Evolutionary conservation across 2,113 vertebrate genomes (phyloP).

Genomic region (Pimephales promelas): DNA sequence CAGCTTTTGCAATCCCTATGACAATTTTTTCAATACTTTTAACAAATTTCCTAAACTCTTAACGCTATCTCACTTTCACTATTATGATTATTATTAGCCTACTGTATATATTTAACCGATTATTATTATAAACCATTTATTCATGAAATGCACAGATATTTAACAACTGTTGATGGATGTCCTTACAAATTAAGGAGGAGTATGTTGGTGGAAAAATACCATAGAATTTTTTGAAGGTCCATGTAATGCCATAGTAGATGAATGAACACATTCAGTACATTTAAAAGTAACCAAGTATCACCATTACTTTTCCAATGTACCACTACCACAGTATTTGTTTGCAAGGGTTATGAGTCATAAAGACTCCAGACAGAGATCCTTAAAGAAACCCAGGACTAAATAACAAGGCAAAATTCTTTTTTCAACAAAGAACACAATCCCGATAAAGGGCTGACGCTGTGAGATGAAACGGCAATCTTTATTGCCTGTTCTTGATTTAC

Average conservation of each 20-base stretch:
- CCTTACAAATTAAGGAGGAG: too few species aligned
- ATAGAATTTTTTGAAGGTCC: not conserved
- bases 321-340: not conserved
- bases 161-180: not conserved
- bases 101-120: too few species aligned
- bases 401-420: constrained; percentile 22
- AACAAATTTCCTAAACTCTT: too few species aligned
- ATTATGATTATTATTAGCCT: not conserved
- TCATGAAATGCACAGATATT: not conserved
- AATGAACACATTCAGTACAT: not conserved
- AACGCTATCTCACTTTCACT: too few species aligned
- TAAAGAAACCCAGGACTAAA: not conserved
- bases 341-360: not conserved
- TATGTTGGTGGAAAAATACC: not conserved
- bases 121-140: not conserved
- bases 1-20: too few species aligned
- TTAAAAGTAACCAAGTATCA: not conserved
- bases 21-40: too few species aligned
- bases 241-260: not conserved
- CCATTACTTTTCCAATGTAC: not conserved
- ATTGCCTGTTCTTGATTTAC: constrained; percentile 37
- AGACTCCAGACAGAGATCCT: constrained; percentile 14
- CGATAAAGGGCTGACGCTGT: not conserved
- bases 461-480: not conserved
- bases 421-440: not conserved